Evolutionary conservation across 2,888 invertebrate species (phyloP).

Genomic region (Drosophila austrosaltans): DNA sequence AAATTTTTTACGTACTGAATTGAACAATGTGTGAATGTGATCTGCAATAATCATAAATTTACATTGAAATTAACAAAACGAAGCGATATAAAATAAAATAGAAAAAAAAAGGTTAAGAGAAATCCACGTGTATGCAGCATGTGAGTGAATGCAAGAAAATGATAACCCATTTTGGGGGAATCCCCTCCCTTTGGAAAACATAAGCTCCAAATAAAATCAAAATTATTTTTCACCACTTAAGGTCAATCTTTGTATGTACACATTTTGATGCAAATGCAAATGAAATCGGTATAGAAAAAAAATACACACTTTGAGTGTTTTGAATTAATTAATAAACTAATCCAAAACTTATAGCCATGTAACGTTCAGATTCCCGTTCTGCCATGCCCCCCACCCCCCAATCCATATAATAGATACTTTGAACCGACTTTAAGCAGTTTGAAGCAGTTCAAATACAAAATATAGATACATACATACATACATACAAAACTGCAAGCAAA

Average conservation of each 20-base stretch:
- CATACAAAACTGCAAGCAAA: slow-evolving; percentile 11
- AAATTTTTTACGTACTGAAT: slow-evolving; percentile 41
- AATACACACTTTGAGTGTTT: slow-evolving; percentile 23
- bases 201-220: slow-evolving; percentile 13
- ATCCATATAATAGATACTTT: background rate
- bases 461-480: background rate
- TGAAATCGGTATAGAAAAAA: background rate
- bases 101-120: slow-evolving; percentile 5
- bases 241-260: slow-evolving; percentile 19
- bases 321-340: slow-evolving; percentile 47
- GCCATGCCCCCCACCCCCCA: background rate
- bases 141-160: slow-evolving; percentile 3
- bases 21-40: slow-evolving; percentile 31
- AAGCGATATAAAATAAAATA: background rate
- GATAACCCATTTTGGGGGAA: slow-evolving; percentile 16
- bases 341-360: background rate
- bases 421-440: slow-evolving; percentile 51
- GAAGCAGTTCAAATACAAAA: slow-evolving; percentile 50
- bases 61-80: slow-evolving; percentile 27
- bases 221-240: slow-evolving; percentile 16
- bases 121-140: slow-evolving; percentile 25
- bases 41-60: slow-evolving; percentile 49
- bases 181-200: slow-evolving; percentile 21
- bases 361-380: background rate
- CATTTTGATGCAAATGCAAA: slow-evolving; percentile 21